Percentiles rank a stretch among this genome's conserved stretches.
Conservation (phyloP, 2,797 vertebrate genomes). For the Clarias laeviceps region DNA sequence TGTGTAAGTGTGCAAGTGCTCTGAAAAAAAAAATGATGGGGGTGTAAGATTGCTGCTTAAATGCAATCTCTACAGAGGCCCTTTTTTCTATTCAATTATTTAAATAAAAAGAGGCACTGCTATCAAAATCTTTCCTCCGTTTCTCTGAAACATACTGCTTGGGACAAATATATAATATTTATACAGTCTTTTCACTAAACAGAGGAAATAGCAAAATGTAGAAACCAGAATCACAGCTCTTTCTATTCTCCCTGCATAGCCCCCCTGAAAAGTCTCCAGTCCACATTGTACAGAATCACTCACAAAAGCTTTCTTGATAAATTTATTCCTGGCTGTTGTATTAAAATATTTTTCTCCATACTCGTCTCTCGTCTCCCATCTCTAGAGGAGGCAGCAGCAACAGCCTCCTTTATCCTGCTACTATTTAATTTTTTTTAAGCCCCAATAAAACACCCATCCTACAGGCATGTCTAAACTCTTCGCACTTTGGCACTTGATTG, state of each 20-base stretch:
- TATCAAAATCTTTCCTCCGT: constrained; percentile 69
- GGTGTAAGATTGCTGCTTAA: constrained; percentile 64
- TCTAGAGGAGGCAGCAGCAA: constrained; percentile 44
- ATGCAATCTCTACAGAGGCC: constrained; percentile 76
- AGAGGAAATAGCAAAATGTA: constrained; percentile 64
- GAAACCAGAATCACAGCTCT: constrained; percentile 72
- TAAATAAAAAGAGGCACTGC: constrained; percentile 69
- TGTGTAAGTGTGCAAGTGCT: constrained; percentile 35
- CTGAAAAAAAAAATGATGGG: background rate
- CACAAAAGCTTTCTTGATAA: constrained; percentile 57
- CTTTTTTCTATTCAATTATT: constrained; percentile 79
- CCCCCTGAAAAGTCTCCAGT: constrained; percentile 61
- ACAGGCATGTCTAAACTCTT: constrained; percentile 71
- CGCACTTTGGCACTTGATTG: constrained; percentile 76
- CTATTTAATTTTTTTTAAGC: constrained; percentile 81
- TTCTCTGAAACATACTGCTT: constrained; percentile 69
- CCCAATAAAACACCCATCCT: constrained; percentile 69
- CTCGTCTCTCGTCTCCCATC: constrained; percentile 55
- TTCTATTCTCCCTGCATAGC: constrained; percentile 32
- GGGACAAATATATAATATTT: constrained; percentile 72
- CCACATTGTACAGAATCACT: constrained; percentile 54
- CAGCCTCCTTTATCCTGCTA: constrained; percentile 54
- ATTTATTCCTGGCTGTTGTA: constrained; percentile 65
- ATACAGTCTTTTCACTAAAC: constrained; percentile 74
- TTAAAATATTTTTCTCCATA: constrained; percentile 56